These are phyloP conservation scores for Porites divaricata DNA, from an alignment of 92 coral and sea anemone species.

Conservation along the genomic window DNA sequence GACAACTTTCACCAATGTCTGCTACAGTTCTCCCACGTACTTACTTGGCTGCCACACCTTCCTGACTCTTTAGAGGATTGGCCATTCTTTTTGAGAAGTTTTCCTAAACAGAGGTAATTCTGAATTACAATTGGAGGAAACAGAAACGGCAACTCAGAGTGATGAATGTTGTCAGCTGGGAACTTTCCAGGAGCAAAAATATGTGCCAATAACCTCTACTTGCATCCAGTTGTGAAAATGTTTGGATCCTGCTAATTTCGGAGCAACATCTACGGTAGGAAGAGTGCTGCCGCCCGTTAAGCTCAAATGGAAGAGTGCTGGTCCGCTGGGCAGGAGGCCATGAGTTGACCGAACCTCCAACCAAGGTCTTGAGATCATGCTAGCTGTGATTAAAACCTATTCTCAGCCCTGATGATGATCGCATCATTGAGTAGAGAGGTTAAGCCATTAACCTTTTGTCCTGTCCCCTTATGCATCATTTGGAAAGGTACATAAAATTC, in stretches of 20 bases:
- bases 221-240: conserved; percentile 49
- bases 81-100: conserved; percentile 51
- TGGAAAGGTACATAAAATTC: no score
- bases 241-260: conserved; percentile 46
- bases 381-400: no score
- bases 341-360: no score
- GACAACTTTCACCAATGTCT: conserved; percentile 43
- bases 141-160: conserved; percentile 51
- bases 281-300: conserved; percentile 10
- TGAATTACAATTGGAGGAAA: conserved; percentile 4
- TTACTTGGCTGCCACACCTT: conserved; percentile 42
- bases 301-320: no score
- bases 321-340: no score
- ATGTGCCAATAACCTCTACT: conserved; percentile 53
- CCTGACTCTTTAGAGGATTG: conserved; percentile 41
- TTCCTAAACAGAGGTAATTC: conserved; percentile 33
- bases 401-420: no score
- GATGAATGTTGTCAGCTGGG: conserved; percentile 43
- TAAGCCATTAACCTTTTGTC: no score
- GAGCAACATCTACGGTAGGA: conserved; percentile 50
- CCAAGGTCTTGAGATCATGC: no score
- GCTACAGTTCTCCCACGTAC: conserved; percentile 47
- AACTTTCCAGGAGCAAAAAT: conserved; percentile 35
- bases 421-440: no score
- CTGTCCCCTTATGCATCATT: no score